Percentiles rank a stretch among this genome's conserved stretches.
These are phyloP conservation scores for Panthera uncia DNA, from an alignment of 2,113 vertebrate species.

Conservation along the genomic window DNA sequence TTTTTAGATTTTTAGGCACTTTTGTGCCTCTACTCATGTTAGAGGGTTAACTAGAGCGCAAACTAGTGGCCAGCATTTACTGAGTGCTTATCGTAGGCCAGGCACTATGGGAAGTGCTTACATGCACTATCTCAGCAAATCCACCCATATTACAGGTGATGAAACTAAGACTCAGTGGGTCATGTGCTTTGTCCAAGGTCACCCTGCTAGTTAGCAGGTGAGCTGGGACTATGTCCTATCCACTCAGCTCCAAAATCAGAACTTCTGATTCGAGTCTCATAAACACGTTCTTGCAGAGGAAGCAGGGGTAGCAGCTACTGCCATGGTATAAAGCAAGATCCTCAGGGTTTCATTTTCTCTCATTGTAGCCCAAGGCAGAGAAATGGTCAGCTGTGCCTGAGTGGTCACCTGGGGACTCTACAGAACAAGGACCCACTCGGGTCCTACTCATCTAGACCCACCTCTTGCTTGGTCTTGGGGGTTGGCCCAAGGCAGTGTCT, in stretches of 20 bases:
- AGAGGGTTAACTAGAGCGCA: not conserved
- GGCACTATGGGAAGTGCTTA: not conserved
- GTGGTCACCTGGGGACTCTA: not conserved
- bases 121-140: not conserved
- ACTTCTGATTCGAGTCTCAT: not conserved
- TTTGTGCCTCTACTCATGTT: not conserved
- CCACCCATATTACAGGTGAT: not conserved
- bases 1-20: not conserved
- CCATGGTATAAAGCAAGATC: not conserved
- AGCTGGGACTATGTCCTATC: not conserved
- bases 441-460: not conserved
- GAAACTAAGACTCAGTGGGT: not conserved
- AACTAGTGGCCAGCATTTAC: not conserved
- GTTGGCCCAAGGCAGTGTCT: not conserved
- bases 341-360: not conserved
- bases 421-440: not conserved
- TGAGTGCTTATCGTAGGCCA: not conserved
- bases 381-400: not conserved
- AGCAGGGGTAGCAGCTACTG: not conserved
- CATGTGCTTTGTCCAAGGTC: not conserved
- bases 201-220: not conserved
- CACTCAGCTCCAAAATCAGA: not conserved
- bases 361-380: not conserved
- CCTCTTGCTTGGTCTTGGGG: not conserved
- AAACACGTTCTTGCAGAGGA: not conserved